phyloP scores from a whole-genome alignment of 2,113 vertebrate species.

The Diphyllodes magnificus region DNA sequence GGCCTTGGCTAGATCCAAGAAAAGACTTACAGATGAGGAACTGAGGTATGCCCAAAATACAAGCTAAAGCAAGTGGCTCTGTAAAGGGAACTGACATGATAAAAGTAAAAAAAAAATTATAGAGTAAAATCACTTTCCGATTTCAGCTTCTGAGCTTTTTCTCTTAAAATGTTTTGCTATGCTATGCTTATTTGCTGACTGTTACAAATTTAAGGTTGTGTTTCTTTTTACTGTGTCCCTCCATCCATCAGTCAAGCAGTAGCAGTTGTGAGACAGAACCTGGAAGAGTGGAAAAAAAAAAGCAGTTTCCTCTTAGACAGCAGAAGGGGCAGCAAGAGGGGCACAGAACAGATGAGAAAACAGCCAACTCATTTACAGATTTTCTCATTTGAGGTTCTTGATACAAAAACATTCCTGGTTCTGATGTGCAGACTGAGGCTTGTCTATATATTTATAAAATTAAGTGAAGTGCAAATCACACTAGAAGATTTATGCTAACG shows the following conservation, averaged over 20 bases:
- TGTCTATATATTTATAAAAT: conserved; percentile 73
- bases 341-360: conserved; percentile 70
- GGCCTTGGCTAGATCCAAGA: conserved; percentile 5
- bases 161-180: neutral
- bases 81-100: neutral
- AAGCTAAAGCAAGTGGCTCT: neutral
- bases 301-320: conserved; percentile 55
- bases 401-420: conserved; percentile 70
- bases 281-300: conserved; percentile 36
- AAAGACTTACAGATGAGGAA: neutral
- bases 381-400: conserved; percentile 71
- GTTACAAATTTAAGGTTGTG: conserved; percentile 28
- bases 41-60: conserved; percentile 13
- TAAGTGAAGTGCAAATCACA: conserved; percentile 71
- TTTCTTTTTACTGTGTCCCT: conserved; percentile 32
- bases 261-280: conserved; percentile 63
- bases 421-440: conserved; percentile 70
- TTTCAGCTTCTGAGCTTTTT: conserved; percentile 7
- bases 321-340: conserved; percentile 70
- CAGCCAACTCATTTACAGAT: conserved; percentile 71
- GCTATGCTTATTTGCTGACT: conserved; percentile 31
- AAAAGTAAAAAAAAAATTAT: neutral
- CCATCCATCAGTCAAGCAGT: conserved; percentile 50
- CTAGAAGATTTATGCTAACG: conserved; percentile 69
- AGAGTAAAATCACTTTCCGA: neutral